Evolutionary conservation across 2,888 invertebrate genomes (phyloP).

Genomic region (Catocala sponsa): DNA sequence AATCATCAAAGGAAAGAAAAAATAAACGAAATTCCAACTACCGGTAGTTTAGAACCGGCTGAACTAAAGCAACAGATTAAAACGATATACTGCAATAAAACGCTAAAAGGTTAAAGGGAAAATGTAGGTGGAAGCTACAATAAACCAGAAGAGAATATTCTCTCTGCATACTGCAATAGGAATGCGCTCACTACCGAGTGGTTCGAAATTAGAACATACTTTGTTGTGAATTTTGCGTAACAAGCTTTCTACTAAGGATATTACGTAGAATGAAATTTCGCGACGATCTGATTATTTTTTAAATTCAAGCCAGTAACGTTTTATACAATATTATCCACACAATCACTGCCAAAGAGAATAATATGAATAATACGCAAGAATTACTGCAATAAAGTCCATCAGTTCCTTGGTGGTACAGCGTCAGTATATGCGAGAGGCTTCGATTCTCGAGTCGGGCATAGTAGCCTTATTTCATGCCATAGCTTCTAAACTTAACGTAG

Average conservation of each 20-base stretch:
- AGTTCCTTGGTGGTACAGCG: too few species aligned
- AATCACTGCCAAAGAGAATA: too few species aligned
- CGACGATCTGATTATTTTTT: slow-evolving; percentile 25
- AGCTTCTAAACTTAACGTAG: too few species aligned
- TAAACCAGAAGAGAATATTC: slow-evolving; percentile 65
- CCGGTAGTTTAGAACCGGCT: slow-evolving; percentile 41
- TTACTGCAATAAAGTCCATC: too few species aligned
- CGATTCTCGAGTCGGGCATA: too few species aligned
- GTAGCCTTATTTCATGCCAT: too few species aligned
- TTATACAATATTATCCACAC: too few species aligned
- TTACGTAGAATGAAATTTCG: slow-evolving; percentile 30
- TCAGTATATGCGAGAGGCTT: too few species aligned
- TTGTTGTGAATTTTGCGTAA: slow-evolving; percentile 70
- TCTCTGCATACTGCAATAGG: slow-evolving; percentile 62
- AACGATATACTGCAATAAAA: slow-evolving; percentile 59
- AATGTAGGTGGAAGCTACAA: slow-evolving; percentile 52
- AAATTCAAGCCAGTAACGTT: not conserved
- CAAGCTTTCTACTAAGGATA: slow-evolving; percentile 54
- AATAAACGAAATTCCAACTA: slow-evolving; percentile 34
- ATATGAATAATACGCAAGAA: too few species aligned
- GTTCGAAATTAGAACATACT: slow-evolving; percentile 75
- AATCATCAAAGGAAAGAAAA: slow-evolving; percentile 30
- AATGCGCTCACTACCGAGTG: slow-evolving; percentile 64
- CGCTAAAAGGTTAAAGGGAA: slow-evolving; percentile 52
- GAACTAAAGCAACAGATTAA: slow-evolving; percentile 56